These are phyloP conservation scores for Hemiprocne comata DNA, from an alignment of 2,113 vertebrate genomes.

Conservation along the genomic window DNA sequence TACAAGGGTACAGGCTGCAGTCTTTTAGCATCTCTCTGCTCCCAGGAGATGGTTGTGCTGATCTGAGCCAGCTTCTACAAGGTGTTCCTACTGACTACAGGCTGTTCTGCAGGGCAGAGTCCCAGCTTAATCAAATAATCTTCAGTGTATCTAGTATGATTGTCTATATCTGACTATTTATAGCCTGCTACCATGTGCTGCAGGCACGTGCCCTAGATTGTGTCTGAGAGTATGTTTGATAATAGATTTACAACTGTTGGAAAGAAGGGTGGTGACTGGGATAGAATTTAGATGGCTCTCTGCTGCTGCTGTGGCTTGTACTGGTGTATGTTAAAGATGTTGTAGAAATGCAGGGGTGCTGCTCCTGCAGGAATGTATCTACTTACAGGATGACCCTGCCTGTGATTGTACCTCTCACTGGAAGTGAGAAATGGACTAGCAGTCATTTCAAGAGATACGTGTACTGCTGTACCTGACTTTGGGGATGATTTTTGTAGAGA, in stretches of 20 bases:
- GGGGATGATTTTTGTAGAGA: background rate
- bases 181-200: background rate
- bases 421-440: background rate
- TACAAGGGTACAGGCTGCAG: background rate
- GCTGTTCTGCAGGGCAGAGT: background rate
- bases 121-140: slow-evolving; percentile 22
- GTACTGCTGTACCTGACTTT: background rate
- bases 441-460: background rate
- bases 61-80: background rate
- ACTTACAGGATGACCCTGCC: background rate
- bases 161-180: slow-evolving; percentile 9
- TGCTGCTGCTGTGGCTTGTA: background rate
- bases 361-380: background rate
- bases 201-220: background rate
- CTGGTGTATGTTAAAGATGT: background rate
- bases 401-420: background rate
- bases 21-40: background rate
- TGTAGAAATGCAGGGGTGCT: background rate
- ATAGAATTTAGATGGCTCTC: background rate
- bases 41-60: background rate
- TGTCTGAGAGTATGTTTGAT: slow-evolving; percentile 3
- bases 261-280: background rate
- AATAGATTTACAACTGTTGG: slow-evolving; percentile 36
- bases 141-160: background rate
- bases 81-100: background rate